Base-by-base conservation (phyloP, 2,888 invertebrate genomes). In the Escarpia spicata region DNA sequence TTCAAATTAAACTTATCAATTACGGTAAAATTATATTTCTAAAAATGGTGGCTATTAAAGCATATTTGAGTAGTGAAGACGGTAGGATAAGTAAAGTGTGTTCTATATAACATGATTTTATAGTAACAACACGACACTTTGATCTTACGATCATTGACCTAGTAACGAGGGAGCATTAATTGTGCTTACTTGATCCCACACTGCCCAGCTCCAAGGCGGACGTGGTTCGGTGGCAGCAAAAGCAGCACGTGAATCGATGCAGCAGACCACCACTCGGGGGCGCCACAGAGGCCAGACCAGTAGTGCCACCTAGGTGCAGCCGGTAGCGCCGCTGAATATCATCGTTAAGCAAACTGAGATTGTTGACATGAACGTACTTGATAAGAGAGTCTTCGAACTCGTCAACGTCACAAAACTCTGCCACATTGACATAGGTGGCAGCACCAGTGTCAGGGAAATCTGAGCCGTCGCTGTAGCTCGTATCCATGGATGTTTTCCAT, bases 311-410 rank as follows among this genome's bases (percentile, higher is more conserved):
- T n/a, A 93, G 90, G 89, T 93, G 93, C 58, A 92, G 92, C 92
- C 93, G 92, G 90, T 93, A 93, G 37, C 92, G 31, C 37, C 58
- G 44, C n/a, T 91, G 75, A 26, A 93, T 93, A 58, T 93, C 93
- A 37, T 92, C 92, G 37, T 93, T 93, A n/a, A 92, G 91, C 9
- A 75, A 89, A 19, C 92, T 91, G 26, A 92, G 91, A 90, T 93
- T 91, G 75, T 93, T 92, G 8, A 91, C 92, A 2, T 52, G 52
- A 58, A 93, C 93, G 90, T 93, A 93, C 3, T 93, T 89, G 15
- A 93, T 92, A 26, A 93, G 75, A 31, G 93, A 92, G 9, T 89
- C 52, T 45, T 93, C 93, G 43, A 92, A 93, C 8, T 90, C 89
- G 90, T 92, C 93, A 31, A 75, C 43, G 92, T 91, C 93, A 31